Conservation (phyloP, 2,113 vertebrate species). For the Campylomormyrus numenius region DNA sequence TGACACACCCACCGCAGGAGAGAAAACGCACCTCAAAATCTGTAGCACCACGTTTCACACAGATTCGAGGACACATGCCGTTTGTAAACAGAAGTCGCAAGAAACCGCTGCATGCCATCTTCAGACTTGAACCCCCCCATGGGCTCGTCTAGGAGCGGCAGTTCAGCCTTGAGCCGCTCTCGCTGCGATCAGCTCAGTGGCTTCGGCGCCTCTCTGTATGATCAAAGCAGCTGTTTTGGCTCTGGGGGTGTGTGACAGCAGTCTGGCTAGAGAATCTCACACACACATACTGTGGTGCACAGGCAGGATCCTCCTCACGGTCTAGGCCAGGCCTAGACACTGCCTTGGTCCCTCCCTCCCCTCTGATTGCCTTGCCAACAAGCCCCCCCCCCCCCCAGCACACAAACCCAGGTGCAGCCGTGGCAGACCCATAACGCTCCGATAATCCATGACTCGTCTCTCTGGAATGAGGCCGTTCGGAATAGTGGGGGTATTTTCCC, state of each 20-base stretch:
- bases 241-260: background rate
- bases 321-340: background rate
- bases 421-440: slow-evolving; percentile 45
- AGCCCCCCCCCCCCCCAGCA: background rate
- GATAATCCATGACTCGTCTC: slow-evolving; percentile 49
- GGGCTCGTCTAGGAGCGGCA: background rate
- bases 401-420: slow-evolving; percentile 21
- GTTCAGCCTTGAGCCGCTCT: background rate
- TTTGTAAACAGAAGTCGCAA: background rate
- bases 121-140: background rate
- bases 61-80: background rate
- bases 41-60: background rate
- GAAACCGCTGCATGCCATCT: background rate
- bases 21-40: background rate
- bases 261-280: background rate
- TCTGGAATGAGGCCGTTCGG: slow-evolving; percentile 49
- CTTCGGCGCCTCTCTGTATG: background rate
- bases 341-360: background rate
- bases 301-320: too few relatives aligned
- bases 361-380: slow-evolving; percentile 17
- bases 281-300: background rate
- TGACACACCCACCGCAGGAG: background rate
- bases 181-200: background rate
- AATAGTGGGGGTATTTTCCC: slow-evolving; percentile 38
- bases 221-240: background rate